These are phyloP conservation scores for Drosophila equinoxialis DNA, from an alignment of 1,140 invertebrate genomes.

Conservation along the genomic window DNA sequence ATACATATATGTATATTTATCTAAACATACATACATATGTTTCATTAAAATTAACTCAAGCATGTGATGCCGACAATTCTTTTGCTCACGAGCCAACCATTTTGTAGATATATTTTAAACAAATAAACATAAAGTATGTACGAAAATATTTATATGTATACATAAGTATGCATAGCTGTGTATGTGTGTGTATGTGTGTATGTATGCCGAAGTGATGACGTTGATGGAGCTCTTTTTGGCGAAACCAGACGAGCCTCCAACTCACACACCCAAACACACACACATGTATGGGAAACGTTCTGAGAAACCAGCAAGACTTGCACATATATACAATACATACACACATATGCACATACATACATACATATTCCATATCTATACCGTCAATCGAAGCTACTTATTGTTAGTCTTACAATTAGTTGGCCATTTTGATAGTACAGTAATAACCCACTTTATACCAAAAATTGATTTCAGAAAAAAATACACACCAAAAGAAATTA, in stretches of 20 bases:
- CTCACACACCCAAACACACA: slow-evolving; percentile 21
- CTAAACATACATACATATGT: slow-evolving; percentile 18
- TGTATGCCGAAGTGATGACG: slow-evolving; percentile 38
- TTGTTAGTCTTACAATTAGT: not conserved
- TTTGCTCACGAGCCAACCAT: slow-evolving; percentile 6
- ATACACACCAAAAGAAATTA: too few relatives aligned
- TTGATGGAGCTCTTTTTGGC: slow-evolving; percentile 53
- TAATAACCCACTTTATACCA: too few relatives aligned
- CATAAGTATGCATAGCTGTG: slow-evolving; percentile 16
- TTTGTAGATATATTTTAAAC: not conserved
- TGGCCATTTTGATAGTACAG: not conserved
- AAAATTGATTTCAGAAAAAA: too few relatives aligned
- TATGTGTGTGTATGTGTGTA: slow-evolving; percentile 4
- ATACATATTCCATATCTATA: not conserved
- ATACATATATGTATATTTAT: slow-evolving; percentile 40
- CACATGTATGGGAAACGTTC: not conserved
- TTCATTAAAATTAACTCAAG: slow-evolving; percentile 59
- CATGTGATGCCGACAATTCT: slow-evolving; percentile 63
- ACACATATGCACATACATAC: not conserved
- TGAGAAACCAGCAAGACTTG: slow-evolving; percentile 23
- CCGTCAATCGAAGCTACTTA: not conserved
- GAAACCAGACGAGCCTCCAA: slow-evolving; percentile 73
- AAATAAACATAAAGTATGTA: slow-evolving; percentile 36
- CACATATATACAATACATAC: not conserved
- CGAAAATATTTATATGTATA: slow-evolving; percentile 14